A percentile compares a stretch with the other conserved stretches of the same genome.
Evolutionary conservation across 2,797 vertebrate genomes (phyloP).

Genomic region (Gallinago solitaria): DNA sequence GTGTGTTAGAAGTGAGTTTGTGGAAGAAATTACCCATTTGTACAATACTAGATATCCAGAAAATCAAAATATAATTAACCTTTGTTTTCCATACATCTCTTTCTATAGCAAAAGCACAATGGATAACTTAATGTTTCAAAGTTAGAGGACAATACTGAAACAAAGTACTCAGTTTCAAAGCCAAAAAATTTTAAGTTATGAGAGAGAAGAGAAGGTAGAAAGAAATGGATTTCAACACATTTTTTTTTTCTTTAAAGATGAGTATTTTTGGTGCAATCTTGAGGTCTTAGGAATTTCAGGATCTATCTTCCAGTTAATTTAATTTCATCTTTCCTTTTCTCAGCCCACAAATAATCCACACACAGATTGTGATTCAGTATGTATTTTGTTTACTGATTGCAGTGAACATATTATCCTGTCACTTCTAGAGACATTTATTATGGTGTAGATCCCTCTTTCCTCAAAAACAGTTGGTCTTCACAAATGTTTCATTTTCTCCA

Average conservation of each 20-base stretch:
- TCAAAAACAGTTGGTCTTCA: background rate
- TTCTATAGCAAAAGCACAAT: background rate
- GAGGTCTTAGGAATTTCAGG: background rate
- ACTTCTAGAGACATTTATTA: background rate
- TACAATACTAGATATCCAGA: background rate
- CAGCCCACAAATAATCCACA: background rate
- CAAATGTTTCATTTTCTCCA: background rate
- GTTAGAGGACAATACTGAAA: background rate
- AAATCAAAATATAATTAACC: background rate
- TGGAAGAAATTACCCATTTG: background rate
- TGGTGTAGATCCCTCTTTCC: background rate
- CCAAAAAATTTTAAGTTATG: constrained; percentile 14
- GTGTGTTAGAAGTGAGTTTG: background rate
- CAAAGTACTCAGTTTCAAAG: background rate
- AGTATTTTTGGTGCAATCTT: background rate
- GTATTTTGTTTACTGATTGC: background rate
- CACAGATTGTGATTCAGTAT: background rate
- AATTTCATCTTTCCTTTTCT: background rate
- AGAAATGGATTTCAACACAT: background rate
- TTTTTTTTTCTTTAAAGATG: background rate
- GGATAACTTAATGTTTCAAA: background rate
- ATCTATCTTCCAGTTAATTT: background rate
- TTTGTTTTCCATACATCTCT: background rate
- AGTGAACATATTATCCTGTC: background rate
- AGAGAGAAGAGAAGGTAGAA: constrained; percentile 17